Evolutionary conservation across 2,113 vertebrate species (phyloP).

Genomic region (Piprites chloris): DNA sequence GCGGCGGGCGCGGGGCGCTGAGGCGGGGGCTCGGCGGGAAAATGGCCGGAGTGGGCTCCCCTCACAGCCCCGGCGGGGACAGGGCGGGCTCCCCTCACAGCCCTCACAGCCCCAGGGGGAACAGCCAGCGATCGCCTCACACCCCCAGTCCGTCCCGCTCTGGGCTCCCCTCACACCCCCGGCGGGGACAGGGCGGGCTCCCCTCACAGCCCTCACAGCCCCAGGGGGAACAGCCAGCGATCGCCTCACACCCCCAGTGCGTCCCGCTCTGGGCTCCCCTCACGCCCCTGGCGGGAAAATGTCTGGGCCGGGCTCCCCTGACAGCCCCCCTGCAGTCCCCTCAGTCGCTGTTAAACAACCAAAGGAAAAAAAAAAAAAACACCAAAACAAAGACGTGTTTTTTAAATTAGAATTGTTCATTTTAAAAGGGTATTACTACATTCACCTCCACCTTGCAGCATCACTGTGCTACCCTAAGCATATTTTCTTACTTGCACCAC

Average conservation of each 20-base stretch:
- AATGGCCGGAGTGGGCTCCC: neutral
- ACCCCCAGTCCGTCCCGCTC: neutral
- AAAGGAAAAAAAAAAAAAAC: neutral
- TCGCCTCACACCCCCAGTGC: neutral
- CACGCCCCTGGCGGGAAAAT: neutral
- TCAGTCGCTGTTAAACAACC: neutral
- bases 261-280: neutral
- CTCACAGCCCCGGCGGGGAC: too few species aligned
- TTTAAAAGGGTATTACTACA: neutral
- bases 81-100: rapidly evolving
- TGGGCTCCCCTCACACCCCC: neutral
- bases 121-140: neutral
- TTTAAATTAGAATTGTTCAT: neutral
- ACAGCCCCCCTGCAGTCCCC: rapidly evolving
- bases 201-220: neutral
- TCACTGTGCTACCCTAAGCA: neutral
- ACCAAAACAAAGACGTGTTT: rapidly evolving
- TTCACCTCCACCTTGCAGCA: too few species aligned
- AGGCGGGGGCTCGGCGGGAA: neutral
- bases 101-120: rapidly evolving
- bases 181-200: neutral
- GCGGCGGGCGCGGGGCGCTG: neutral
- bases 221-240: neutral
- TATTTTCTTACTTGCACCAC: neutral
- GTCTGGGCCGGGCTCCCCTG: neutral